Base-by-base conservation (phyloP, 2,888 invertebrate species). In the Lymantria dispar region DNA sequence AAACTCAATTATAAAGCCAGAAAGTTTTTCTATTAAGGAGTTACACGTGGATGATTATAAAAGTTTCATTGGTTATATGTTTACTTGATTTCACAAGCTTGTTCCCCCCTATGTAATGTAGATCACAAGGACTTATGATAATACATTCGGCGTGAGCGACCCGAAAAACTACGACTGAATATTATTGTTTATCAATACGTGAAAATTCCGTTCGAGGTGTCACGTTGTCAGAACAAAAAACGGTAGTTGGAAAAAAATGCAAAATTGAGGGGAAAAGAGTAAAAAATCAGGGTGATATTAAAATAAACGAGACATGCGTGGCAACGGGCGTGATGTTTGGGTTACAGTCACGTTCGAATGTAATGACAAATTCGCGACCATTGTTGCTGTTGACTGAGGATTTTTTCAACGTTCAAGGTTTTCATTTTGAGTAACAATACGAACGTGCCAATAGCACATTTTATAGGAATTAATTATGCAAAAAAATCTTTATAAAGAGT, bases 331-430 rank as follows among this genome's bases (percentile, higher is more conserved):
- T 68, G 46, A 63, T 83, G 84, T 82, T 83, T 83, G 80, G 79
- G 75, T 68, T 80, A 70, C 71, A 79, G 86, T 86, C 90, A 90
- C 90, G 90, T 89, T 76, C 76, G 57, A 54, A 68, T 65, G 78
- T 87, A 86, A 87, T 87, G 83, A 87, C 85, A 85, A 87, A 85
- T 85, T 83, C 78, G 80, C 80, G 72, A 74, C 81, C 80, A 82
- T 87, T 89, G 86, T 84, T 81, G 76, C 73, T 78, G 76, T 73
- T 76, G 72, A 70, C 74, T 75, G 76, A 76, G 69, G 76, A 78
- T 79, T 86, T 88, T 87, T 85, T 85, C 72, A 73, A 71, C 70
- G 64, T 69, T 72, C 81, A 85, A 87, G 85, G 85, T 83, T 80
- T 78, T 69, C 76, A 76, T 82, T 83, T 82, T 74, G 74, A 80